These are phyloP conservation scores for Synergus gifuensis DNA, from an alignment of 2,888 invertebrate genomes.

Conservation along the genomic window DNA sequence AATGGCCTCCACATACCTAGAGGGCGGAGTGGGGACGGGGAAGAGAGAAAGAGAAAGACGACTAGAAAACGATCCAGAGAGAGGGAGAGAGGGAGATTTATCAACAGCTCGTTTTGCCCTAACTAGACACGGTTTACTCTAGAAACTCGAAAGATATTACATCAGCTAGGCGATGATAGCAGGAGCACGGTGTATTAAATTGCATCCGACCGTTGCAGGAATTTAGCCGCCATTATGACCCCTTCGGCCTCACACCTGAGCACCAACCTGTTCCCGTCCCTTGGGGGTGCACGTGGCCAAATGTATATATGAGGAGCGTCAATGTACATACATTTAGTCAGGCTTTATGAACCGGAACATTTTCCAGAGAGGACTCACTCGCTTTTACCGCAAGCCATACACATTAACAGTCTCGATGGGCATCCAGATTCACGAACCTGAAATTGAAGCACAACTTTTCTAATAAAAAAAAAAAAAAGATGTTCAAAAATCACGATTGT, in stretches of 20 bases:
- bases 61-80: conserved; percentile 8
- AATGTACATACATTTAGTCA: conserved; percentile 40
- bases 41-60: conserved; percentile 44
- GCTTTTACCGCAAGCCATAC: conserved; percentile 23
- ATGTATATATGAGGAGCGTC: conserved; percentile 15
- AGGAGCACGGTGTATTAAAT: conserved; percentile 75
- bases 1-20: conserved; percentile 75
- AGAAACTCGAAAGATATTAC: conserved; percentile 76
- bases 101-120: conserved; percentile 76
- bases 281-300: not conserved
- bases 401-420: conserved; percentile 17
- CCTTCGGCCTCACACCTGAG: conserved; percentile 54
- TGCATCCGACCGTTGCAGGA: conserved; percentile 74
- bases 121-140: conserved; percentile 73
- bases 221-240: conserved; percentile 70
- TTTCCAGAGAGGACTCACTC: conserved; percentile 20
- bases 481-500: not conserved
- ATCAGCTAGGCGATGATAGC: conserved; percentile 74
- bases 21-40: conserved; percentile 40
- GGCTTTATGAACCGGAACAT: conserved; percentile 36
- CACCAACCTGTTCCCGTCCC: conserved; percentile 43
- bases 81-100: conserved; percentile 54
- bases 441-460: not conserved
- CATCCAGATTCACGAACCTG: conserved; percentile 28
- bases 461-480: not conserved